Evolutionary conservation across 1,140 invertebrate genomes (phyloP).

Genomic region (Trypoxylus dichotomus): DNA sequence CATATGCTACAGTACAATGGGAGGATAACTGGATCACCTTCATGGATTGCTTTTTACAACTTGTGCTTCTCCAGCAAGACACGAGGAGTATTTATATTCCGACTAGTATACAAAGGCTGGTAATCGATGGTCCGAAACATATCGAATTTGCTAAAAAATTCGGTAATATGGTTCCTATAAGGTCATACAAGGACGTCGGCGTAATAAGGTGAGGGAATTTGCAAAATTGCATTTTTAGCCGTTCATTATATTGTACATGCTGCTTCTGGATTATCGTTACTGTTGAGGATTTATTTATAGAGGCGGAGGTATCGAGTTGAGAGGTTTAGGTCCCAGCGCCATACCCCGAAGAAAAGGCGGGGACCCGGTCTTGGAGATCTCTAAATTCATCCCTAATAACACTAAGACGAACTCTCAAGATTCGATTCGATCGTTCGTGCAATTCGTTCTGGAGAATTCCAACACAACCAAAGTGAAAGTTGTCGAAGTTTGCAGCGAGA

Average conservation of each 20-base stretch:
- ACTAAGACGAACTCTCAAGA: not conserved
- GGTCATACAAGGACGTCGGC: not conserved
- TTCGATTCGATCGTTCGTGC: not conserved
- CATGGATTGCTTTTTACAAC: constrained; percentile 90
- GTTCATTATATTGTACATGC: no score
- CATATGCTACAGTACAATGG: constrained; percentile 65
- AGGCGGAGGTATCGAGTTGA: not conserved
- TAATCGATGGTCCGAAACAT: constrained; percentile 56
- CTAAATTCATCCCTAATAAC: not conserved
- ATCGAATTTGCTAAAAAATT: not conserved
- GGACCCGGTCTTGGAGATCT: not conserved
- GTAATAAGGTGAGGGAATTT: not conserved
- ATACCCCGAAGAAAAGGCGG: not conserved
- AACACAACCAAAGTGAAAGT: not conserved
- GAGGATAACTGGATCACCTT: constrained; percentile 86
- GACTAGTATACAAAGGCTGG: constrained; percentile 77
- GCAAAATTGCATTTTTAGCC: no score
- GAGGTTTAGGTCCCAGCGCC: not conserved
- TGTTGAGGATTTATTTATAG: no score
- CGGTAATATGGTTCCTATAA: not conserved
- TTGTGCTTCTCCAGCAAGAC: constrained; percentile 75
- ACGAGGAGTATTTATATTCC: constrained; percentile 71
- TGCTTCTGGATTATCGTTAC: no score
- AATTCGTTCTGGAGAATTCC: not conserved
- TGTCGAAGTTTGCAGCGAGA: not conserved